Conservation (phyloP, 2,888 invertebrate genomes). For the Druceiella hillmani region DNA sequence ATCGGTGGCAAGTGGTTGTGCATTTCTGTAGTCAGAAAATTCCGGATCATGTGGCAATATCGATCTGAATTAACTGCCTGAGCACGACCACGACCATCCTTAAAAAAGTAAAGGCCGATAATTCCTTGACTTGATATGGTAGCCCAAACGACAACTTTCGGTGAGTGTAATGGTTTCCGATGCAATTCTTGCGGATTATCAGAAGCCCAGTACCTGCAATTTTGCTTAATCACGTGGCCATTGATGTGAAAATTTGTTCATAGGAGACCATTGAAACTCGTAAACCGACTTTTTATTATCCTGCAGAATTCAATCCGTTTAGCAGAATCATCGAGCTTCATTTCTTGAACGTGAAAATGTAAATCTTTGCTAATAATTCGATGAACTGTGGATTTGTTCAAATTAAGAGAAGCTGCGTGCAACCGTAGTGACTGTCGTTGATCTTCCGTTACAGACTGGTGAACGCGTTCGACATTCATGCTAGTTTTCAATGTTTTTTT, state of each 20-base stretch:
- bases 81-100: conserved; percentile 15
- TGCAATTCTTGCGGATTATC: conserved; percentile 21
- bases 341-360: conserved; percentile 10
- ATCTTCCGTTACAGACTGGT: background rate
- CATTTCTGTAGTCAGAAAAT: conserved; percentile 23
- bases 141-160: conserved; percentile 10
- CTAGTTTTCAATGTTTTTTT: conserved; percentile 10
- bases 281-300: conserved; percentile 10
- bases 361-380: conserved; percentile 9
- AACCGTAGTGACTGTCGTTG: conserved; percentile 1
- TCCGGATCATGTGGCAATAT: conserved; percentile 23
- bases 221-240: conserved; percentile 8
- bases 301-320: conserved; percentile 12
- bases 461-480: conserved; percentile 10
- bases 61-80: conserved; percentile 20
- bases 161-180: conserved; percentile 21
- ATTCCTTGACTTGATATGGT: conserved; percentile 13
- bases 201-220: conserved; percentile 14
- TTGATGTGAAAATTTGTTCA: conserved; percentile 6
- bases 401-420: conserved; percentile 9
- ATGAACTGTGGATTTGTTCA: conserved; percentile 10
- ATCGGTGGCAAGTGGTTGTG: conserved; percentile 23
- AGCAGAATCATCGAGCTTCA: conserved; percentile 10
- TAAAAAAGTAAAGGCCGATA: conserved; percentile 23
- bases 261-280: conserved; percentile 11